Percentiles rank a stretch among this genome's conserved stretches.
phyloP scores from a whole-genome alignment of 1,140 invertebrate species.

The Saccostrea echinata region DNA sequence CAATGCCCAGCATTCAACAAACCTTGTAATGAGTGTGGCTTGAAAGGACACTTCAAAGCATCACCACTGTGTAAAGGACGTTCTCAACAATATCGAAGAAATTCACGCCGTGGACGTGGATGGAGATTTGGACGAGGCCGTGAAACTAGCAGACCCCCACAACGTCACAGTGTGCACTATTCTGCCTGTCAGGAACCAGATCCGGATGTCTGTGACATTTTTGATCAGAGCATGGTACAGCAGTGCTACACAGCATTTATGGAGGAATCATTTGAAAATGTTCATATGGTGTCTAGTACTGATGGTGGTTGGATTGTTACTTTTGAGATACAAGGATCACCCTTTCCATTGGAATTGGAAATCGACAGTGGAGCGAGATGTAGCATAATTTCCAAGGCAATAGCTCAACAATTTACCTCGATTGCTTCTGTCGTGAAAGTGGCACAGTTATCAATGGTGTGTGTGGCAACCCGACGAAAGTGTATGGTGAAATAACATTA shows the following conservation, averaged over 20 bases:
- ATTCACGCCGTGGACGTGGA: not conserved
- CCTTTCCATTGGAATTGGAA: slow-evolving; percentile 55
- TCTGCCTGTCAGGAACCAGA: not conserved
- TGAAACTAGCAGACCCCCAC: too few species aligned
- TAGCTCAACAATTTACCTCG: slow-evolving; percentile 18
- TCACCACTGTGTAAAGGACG: slow-evolving; percentile 41
- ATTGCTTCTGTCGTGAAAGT: slow-evolving; percentile 1
- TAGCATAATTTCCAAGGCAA: slow-evolving; percentile 42
- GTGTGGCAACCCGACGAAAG: slow-evolving; percentile 39
- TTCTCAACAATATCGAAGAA: not conserved
- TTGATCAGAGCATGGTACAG: slow-evolving; percentile 42
- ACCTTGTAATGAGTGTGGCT: slow-evolving; percentile 25
- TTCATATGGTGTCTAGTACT: too few species aligned
- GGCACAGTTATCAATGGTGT: slow-evolving; percentile 44
- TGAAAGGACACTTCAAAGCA: slow-evolving; percentile 50
- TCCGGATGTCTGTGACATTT: not conserved
- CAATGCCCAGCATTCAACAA: slow-evolving; percentile 49
- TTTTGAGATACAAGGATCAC: not conserved
- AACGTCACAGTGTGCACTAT: not conserved
- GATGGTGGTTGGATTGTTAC: slow-evolving; percentile 37
- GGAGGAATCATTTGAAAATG: not conserved
- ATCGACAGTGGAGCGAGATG: slow-evolving; percentile 53
- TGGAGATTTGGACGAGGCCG: not conserved
- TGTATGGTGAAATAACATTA: slow-evolving; percentile 39
- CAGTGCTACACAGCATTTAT: slow-evolving; percentile 25